A percentile compares a stretch with the other conserved stretches of the same genome.
Conservation (phyloP, 2,888 invertebrate genomes). For the Cistogaster globosa region DNA sequence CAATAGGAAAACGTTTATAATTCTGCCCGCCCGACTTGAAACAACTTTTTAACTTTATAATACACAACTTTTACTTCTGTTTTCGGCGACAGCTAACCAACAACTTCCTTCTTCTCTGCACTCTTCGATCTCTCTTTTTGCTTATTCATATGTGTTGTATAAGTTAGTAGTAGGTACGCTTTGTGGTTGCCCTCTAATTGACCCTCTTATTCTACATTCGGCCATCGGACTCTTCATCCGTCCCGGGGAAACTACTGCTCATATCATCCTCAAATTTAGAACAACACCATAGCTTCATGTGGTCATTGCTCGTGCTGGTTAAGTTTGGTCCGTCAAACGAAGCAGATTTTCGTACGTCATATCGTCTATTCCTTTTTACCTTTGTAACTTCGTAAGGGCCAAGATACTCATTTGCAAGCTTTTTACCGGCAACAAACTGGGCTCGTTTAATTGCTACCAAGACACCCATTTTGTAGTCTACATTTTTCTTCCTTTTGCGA, state of each 20-base stretch:
- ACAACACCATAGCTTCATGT: slow-evolving; percentile 34
- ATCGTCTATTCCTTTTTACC: slow-evolving; percentile 59
- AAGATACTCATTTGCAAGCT: slow-evolving; percentile 64
- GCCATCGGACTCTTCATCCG: too few relatives aligned
- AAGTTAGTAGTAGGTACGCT: too few relatives aligned
- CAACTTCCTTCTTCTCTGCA: too few relatives aligned
- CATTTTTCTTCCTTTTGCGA: slow-evolving; percentile 56
- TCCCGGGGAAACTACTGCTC: not conserved
- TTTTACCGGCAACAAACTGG: slow-evolving; percentile 60
- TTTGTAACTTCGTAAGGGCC: slow-evolving; percentile 70
- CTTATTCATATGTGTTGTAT: too few relatives aligned
- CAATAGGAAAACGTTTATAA: too few relatives aligned
- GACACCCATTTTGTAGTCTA: slow-evolving; percentile 52
- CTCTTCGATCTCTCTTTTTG: too few relatives aligned
- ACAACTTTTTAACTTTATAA: too few relatives aligned
- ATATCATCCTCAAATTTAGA: slow-evolving; percentile 7
- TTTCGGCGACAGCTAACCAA: too few relatives aligned
- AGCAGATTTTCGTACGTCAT: slow-evolving; percentile 61
- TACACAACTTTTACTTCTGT: too few relatives aligned
- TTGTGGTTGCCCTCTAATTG: too few relatives aligned
- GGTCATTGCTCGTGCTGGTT: slow-evolving; percentile 26
- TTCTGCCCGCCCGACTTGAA: too few relatives aligned
- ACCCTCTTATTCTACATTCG: too few relatives aligned
- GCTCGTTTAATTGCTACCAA: slow-evolving; percentile 56
- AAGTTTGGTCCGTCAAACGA: slow-evolving; percentile 59